A percentile compares a stretch with the other conserved stretches of the same genome.
Conservation (phyloP, 2,888 invertebrate genomes). For the Meta bourneti region DNA sequence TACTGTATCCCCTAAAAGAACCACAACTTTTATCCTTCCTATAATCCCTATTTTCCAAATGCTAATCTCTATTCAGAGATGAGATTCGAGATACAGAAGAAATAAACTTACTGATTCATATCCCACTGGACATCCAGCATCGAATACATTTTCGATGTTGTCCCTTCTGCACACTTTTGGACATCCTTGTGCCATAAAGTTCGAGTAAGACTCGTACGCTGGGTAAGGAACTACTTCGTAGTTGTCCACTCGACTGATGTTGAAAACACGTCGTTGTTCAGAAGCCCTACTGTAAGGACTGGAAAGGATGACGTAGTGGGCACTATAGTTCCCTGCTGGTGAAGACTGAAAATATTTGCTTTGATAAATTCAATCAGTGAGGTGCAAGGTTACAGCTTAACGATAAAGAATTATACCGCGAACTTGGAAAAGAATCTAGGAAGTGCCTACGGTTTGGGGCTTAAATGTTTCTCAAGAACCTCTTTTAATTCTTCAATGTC, state of each 20-base stretch:
- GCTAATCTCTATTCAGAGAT: no score
- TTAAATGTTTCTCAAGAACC: no score
- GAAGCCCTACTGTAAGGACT: slow-evolving; percentile 46
- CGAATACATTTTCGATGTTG: not conserved
- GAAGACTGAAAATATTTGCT: slow-evolving; percentile 18
- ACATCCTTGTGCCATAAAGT: slow-evolving; percentile 75
- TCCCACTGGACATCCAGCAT: slow-evolving; percentile 4
- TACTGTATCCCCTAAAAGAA: no score
- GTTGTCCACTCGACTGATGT: slow-evolving; percentile 77
- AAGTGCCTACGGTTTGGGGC: no score
- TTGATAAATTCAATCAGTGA: not conserved
- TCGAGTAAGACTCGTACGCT: slow-evolving; percentile 77
- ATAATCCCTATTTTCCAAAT: no score
- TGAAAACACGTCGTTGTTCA: slow-evolving; percentile 58
- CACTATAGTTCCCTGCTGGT: not conserved
- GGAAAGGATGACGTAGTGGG: slow-evolving; percentile 38
- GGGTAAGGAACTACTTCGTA: slow-evolving; percentile 78
- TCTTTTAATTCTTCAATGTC: no score
- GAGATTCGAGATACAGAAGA: no score
- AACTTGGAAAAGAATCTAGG: not conserved
- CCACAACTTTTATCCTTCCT: no score
- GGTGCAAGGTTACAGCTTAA: not conserved
- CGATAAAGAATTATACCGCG: no score
- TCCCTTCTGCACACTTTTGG: slow-evolving; percentile 22
- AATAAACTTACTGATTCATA: slow-evolving; percentile 34